Percentiles rank a stretch among this genome's conserved stretches.
Evolutionary conservation across 2,888 invertebrate species (phyloP).

Genomic region (Hanleya hanleyi): DNA sequence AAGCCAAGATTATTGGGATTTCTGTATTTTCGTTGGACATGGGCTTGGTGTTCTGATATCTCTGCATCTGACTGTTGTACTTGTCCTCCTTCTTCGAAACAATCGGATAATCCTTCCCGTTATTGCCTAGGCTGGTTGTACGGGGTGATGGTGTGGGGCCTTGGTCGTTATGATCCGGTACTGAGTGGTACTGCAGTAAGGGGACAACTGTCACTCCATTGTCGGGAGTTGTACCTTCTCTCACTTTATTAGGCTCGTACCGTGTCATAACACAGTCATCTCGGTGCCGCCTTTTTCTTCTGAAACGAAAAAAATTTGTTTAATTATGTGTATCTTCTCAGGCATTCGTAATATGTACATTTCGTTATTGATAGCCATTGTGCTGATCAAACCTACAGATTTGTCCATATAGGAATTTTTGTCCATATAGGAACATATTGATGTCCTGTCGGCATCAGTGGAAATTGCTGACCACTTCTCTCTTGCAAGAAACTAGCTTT

Average conservation of each 20-base stretch:
- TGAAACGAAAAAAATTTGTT: too few species aligned
- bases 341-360: too few species aligned
- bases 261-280: not conserved
- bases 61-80: not conserved
- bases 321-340: too few species aligned
- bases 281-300: not conserved
- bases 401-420: too few species aligned
- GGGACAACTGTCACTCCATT: not conserved
- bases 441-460: too few species aligned
- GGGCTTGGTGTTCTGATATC: not conserved
- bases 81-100: not conserved
- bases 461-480: too few species aligned
- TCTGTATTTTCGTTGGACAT: not conserved
- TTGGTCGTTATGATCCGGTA: not conserved
- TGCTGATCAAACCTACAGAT: too few species aligned
- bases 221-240: not conserved
- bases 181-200: not conserved
- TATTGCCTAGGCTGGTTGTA: not conserved
- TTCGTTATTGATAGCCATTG: too few species aligned
- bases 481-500: too few species aligned
- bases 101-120: not conserved
- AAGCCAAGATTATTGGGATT: not conserved
- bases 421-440: too few species aligned
- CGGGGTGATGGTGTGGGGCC: not conserved
- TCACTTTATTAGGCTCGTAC: not conserved